These are phyloP conservation scores for Psettodes erumei DNA, from an alignment of 2,113 vertebrate species.

Conservation along the genomic window DNA sequence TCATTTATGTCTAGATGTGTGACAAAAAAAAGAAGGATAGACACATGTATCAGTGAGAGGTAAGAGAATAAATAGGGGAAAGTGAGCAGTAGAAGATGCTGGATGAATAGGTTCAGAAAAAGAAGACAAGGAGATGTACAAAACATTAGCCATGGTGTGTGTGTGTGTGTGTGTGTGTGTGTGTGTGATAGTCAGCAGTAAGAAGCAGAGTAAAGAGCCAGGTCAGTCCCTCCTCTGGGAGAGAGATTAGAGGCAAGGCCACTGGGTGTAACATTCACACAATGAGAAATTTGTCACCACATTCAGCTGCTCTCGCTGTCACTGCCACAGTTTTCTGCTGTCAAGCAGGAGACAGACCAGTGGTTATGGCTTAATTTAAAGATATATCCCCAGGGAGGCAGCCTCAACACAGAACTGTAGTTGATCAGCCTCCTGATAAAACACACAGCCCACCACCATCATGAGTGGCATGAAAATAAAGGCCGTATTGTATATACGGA, in stretches of 20 bases:
- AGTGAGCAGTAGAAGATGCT: not conserved
- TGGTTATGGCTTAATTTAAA: constrained; percentile 36
- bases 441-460: constrained; percentile 12
- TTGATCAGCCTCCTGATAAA: constrained; percentile 34
- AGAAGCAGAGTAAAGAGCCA: constrained; percentile 41
- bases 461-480: constrained; percentile 27
- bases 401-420: constrained; percentile 9
- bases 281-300: constrained; percentile 50
- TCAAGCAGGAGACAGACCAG: constrained; percentile 21
- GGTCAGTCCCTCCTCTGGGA: constrained; percentile 37
- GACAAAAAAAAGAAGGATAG: constrained; percentile 16
- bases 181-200: constrained; percentile 18
- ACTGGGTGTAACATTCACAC: constrained; percentile 47
- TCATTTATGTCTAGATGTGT: constrained; percentile 88
- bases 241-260: constrained; percentile 42
- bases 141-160: not conserved
- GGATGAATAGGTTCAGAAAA: constrained; percentile 6
- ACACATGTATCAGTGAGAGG: constrained; percentile 23
- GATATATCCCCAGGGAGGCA: constrained; percentile 6
- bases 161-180: too few relatives aligned
- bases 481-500: not conserved
- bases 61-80: constrained; percentile 18
- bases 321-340: constrained; percentile 40
- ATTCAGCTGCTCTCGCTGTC: constrained; percentile 19
- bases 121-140: constrained; percentile 19